These are phyloP conservation scores for Diabrotica balteata DNA, from an alignment of 2,888 invertebrate genomes.

Conservation along the genomic window DNA sequence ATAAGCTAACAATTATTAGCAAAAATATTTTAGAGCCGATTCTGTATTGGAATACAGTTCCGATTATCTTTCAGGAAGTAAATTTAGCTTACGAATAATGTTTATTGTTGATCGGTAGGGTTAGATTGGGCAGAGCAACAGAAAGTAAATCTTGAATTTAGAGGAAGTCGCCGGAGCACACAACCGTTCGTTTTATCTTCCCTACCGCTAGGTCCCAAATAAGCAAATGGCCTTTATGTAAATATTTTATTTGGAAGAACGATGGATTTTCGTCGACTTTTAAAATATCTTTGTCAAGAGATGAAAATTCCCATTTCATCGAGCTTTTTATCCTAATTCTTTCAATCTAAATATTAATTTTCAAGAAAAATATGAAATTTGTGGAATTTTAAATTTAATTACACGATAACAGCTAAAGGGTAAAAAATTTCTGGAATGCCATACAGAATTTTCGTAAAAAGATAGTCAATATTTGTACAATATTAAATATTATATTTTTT, in stretches of 20 bases:
- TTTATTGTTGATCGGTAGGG: constrained; percentile 3
- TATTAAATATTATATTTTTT: too few species aligned
- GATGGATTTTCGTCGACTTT: neutral
- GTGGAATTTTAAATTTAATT: too few species aligned
- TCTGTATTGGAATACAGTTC: neutral
- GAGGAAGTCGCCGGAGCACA: neutral
- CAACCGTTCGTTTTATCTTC: neutral
- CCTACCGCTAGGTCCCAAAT: constrained; percentile 1
- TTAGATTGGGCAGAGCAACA: constrained; percentile 2
- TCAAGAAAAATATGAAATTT: too few species aligned
- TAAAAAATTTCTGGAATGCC: too few species aligned
- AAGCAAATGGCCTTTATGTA: constrained; percentile 2
- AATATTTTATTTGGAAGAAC: constrained; percentile 8
- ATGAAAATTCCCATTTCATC: neutral
- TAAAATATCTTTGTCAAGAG: neutral
- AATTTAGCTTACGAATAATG: constrained; percentile 1
- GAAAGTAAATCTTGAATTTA: constrained; percentile 2
- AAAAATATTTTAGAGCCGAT: too few species aligned
- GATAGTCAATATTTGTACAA: too few species aligned
- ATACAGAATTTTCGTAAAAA: too few species aligned
- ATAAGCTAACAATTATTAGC: too few species aligned
- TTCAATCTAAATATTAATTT: too few species aligned
- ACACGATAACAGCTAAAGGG: too few species aligned
- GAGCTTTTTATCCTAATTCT: too few species aligned
- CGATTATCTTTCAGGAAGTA: neutral